Evolutionary conservation across 1,140 invertebrate species (phyloP).

Genomic region (Drosophila obscura): DNA sequence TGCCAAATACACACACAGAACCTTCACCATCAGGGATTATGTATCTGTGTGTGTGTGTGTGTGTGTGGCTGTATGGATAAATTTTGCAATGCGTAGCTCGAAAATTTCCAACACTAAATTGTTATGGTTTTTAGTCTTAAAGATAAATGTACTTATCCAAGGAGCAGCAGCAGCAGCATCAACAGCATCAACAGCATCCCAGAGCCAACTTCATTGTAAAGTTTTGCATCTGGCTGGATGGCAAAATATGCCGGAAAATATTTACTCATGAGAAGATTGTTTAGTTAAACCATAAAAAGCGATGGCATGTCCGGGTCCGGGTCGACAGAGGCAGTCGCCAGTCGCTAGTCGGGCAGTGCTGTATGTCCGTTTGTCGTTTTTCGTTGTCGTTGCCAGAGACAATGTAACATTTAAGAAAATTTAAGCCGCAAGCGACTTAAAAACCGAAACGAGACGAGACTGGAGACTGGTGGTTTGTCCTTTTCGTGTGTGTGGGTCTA

Average conservation of each 20-base stretch:
- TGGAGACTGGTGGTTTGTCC: constrained; percentile 18
- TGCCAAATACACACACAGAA: constrained; percentile 33
- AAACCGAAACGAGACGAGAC: constrained; percentile 58
- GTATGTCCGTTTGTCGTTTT: neutral
- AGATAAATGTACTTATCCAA: constrained; percentile 55
- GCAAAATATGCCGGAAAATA: constrained; percentile 77
- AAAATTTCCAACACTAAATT: constrained; percentile 76
- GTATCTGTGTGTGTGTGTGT: constrained; percentile 20
- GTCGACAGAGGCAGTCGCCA: neutral
- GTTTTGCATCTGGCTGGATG: constrained; percentile 42
- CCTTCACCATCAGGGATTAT: constrained; percentile 36
- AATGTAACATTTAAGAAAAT: constrained; percentile 79
- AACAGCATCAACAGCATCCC: neutral
- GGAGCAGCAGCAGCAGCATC: constrained; percentile 4
- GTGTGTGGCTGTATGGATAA: constrained; percentile 31
- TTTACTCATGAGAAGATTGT: constrained; percentile 76
- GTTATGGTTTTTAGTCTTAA: constrained; percentile 67
- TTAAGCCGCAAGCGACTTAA: constrained; percentile 79
- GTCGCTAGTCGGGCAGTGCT: too few species aligned
- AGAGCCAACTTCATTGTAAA: constrained; percentile 61
- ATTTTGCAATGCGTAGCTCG: constrained; percentile 75
- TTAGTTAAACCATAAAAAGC: constrained; percentile 81
- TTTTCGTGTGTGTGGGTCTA: constrained; percentile 29
- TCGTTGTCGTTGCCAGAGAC: constrained; percentile 45
- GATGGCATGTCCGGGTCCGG: constrained; percentile 42